Base-by-base conservation (phyloP, 2,113 vertebrate species). In the Osmerus eperlanus region DNA sequence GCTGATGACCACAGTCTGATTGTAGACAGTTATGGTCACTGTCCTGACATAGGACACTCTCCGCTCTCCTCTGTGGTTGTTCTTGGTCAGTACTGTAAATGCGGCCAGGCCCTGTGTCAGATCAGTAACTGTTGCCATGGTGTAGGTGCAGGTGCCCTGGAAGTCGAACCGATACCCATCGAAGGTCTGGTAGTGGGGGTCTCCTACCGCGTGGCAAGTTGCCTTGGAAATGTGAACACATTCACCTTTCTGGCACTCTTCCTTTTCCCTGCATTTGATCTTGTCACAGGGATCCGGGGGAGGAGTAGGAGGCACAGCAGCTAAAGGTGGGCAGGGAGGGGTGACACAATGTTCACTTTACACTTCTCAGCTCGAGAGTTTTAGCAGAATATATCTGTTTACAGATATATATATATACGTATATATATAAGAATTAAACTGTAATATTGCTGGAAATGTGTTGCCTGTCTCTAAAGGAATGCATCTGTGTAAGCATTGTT, bases 81-180 rank as follows among this genome's bases (percentile, higher is more conserved):
- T 92, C 79, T 94, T 92, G 60, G 92, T 86, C 36, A 89, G 15
- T 2, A 96, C 85, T 0, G 81, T 76, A 68, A 95, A 96, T 16
- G 88, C 83, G 0, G 68, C 62, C 0, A 90, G 41, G 0, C 52
- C 51, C 0, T 1, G 11, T 0, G 72, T 29, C 0, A 62, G 19
- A 1, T 63, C 74, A 21, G 68, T 15, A 14, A 89, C 69, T 7
- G 3, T 51, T 0, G 78, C 80, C 78, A 94, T 71, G 61, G 85
- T 0, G 0, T 94, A 93, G 7, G 89, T 81, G 71, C 93, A 93
- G 4, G 92, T 85, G 0, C 92, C 91, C 0, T 72, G 80, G 19
- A 95, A 81, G 65, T 92, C 84, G 11, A 90, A 95, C 1, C 28
- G 12, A 29, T 47, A 65, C 2, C 81, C 82, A 53, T 91, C 90